phyloP scores from a whole-genome alignment of 1,140 invertebrate genomes.

The Leptinotarsa lineolata region DNA sequence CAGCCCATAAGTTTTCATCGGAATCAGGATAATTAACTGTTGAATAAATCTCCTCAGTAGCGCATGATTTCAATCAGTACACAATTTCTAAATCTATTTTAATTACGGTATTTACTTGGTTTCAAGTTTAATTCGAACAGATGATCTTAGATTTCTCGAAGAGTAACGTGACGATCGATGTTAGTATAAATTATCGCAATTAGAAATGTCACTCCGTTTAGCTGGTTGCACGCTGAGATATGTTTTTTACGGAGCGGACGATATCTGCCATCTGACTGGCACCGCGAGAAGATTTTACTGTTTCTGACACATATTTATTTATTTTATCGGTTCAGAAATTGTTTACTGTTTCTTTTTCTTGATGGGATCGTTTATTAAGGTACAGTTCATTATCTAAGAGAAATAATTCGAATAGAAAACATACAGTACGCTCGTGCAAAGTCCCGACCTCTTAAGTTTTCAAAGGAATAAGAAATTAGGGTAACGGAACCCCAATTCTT shows the following conservation, averaged over 20 bases:
- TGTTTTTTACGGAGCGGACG: neutral
- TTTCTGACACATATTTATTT: no score
- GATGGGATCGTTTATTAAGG: no score
- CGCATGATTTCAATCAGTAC: slow-evolving; percentile 1
- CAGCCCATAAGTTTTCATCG: neutral
- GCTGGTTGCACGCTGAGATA: neutral
- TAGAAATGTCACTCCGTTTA: neutral
- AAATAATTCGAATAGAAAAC: no score
- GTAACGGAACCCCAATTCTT: no score
- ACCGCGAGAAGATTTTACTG: no score
- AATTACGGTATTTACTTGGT: neutral
- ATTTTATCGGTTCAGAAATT: no score
- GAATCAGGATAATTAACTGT: neutral
- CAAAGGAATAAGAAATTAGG: no score
- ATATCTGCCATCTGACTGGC: slow-evolving; percentile 5
- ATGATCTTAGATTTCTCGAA: neutral
- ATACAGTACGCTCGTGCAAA: no score
- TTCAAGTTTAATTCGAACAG: slow-evolving; percentile 3
- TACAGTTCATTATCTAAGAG: no score
- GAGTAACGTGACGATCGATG: neutral
- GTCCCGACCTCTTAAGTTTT: no score
- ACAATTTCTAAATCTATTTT: slow-evolving; percentile 2
- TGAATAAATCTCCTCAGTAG: neutral
- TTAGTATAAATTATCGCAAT: neutral
- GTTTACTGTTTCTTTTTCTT: no score